Evolutionary conservation across 2,888 invertebrate genomes (phyloP).

Genomic region (Synergus laeviventris): DNA sequence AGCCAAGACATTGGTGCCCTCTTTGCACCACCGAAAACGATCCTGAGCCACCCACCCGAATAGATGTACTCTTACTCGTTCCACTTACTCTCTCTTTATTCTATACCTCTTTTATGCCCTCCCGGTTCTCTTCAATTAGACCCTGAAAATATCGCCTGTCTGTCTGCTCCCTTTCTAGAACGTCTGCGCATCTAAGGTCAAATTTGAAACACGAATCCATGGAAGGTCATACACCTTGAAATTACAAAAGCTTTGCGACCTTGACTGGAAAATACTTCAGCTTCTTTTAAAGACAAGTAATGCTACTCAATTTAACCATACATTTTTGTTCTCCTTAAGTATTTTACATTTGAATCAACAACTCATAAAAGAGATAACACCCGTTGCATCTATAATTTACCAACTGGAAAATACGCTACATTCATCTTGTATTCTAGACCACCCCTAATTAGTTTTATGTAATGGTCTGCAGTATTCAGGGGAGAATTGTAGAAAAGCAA

Average conservation of each 20-base stretch:
- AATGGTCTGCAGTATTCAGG: background rate
- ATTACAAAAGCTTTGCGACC: background rate
- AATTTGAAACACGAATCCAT: constrained; percentile 2
- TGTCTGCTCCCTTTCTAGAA: background rate
- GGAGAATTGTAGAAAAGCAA: constrained; percentile 1
- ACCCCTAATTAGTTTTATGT: background rate
- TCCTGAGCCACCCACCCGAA: constrained; percentile 54
- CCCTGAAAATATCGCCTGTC: constrained; percentile 31
- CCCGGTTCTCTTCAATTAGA: constrained; percentile 31
- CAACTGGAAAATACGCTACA: background rate
- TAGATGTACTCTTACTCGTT: constrained; percentile 42
- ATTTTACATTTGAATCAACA: background rate
- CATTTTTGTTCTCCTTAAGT: too few species aligned
- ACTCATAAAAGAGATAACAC: background rate
- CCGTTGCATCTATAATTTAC: background rate
- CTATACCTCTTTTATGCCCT: constrained; percentile 19
- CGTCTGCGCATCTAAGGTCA: constrained; percentile 4
- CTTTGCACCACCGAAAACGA: constrained; percentile 65
- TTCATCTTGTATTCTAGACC: background rate
- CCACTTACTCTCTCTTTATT: constrained; percentile 47
- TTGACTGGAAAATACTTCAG: constrained; percentile 18
- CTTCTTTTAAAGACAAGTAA: background rate
- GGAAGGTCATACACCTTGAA: constrained; percentile 21
- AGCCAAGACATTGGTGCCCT: constrained; percentile 75
- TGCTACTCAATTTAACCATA: too few species aligned